phyloP scores from a whole-genome alignment of 2,113 vertebrate genomes.

The Lamprologus ornatipinnis region DNA sequence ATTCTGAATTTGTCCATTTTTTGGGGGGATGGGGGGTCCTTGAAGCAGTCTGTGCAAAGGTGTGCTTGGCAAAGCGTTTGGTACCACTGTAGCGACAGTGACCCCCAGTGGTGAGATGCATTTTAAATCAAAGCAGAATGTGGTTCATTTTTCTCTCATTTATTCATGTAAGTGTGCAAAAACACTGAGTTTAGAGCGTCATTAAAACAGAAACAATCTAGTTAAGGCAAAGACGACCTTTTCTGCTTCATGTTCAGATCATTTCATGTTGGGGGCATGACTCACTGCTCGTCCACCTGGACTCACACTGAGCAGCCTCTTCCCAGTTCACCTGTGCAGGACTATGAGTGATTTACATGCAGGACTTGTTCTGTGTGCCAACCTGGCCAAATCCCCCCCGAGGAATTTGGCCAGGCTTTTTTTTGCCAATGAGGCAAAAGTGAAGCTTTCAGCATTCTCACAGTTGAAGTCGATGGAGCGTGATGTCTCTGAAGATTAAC shows the following conservation, averaged over 20 bases:
- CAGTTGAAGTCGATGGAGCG: neutral
- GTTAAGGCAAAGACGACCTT: accelerated
- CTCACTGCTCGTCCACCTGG: neutral
- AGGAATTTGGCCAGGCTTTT: neutral
- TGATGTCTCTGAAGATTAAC: conserved; percentile 20
- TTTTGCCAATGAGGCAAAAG: conserved; percentile 20
- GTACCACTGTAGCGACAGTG: neutral
- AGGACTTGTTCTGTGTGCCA: neutral
- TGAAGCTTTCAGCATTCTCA: conserved; percentile 7
- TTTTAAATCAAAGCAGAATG: neutral
- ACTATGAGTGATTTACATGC: neutral
- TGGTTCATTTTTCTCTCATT: neutral
- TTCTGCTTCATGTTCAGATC: neutral
- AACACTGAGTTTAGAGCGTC: neutral
- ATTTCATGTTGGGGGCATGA: neutral
- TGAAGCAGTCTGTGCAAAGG: neutral
- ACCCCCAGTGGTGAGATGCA: neutral
- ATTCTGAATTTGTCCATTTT: neutral
- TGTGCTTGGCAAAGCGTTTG: neutral
- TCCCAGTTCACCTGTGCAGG: neutral
- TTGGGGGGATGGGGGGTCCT: accelerated
- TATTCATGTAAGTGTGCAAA: neutral
- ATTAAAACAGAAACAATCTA: neutral
- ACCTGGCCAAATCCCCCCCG: neutral
- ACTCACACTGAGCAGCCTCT: neutral